Percentiles rank a stretch among this genome's conserved stretches.
Conservation (phyloP, 1,140 invertebrate species). For the Drosophila truncata region DNA sequence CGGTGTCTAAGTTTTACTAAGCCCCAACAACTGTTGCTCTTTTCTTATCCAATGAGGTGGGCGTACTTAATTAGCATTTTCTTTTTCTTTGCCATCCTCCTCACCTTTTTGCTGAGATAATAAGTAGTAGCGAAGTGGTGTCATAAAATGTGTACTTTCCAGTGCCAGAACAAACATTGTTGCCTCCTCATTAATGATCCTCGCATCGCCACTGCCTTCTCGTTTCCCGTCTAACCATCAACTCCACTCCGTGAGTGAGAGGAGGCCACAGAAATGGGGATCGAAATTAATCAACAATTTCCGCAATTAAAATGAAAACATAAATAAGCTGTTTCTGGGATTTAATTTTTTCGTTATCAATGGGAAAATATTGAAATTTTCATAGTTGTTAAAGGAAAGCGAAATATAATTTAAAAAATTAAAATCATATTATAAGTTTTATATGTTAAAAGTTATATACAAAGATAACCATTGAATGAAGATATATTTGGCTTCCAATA, state of each 20-base stretch:
- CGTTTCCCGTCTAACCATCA: neutral
- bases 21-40: neutral
- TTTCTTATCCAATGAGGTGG: slow-evolving; percentile 1
- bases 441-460: too few relatives aligned
- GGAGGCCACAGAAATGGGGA: neutral
- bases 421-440: too few relatives aligned
- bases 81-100: neutral
- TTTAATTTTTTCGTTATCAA: slow-evolving; percentile 70
- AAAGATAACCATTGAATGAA: neutral
- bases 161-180: slow-evolving; percentile 45
- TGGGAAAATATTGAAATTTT: slow-evolving; percentile 26
- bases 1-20: neutral
- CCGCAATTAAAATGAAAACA: slow-evolving; percentile 56
- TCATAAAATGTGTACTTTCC: neutral
- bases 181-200: slow-evolving; percentile 6
- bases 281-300: slow-evolving; percentile 65
- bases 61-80: slow-evolving; percentile 1
- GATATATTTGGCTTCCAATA: neutral
- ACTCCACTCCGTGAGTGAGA: neutral
- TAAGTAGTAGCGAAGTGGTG: neutral
- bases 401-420: too few relatives aligned
- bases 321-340: slow-evolving; percentile 45
- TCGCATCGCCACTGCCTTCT: neutral
- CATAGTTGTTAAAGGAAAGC: neutral
- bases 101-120: neutral